Percentiles rank a stretch among this genome's conserved stretches.
Conservation (phyloP, 2,113 vertebrate genomes). For the Xiphophorus hellerii region DNA sequence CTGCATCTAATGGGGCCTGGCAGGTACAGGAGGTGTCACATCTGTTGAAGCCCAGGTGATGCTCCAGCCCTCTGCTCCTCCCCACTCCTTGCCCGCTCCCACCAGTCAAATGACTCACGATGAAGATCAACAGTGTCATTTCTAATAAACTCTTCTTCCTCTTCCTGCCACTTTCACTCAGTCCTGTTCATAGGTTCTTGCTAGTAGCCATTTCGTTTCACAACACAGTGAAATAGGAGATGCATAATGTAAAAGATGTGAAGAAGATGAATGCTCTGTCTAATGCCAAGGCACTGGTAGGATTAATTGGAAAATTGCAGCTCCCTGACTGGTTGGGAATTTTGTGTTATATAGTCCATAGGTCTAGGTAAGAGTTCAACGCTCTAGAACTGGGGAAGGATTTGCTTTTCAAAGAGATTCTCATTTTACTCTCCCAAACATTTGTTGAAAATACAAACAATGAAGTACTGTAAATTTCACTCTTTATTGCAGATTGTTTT, state of each 20-base stretch:
- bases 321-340: constrained; percentile 47
- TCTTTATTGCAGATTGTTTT: neutral
- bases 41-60: constrained; percentile 80
- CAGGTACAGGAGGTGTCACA: constrained; percentile 83
- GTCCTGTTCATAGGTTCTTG: constrained; percentile 66
- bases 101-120: constrained; percentile 77
- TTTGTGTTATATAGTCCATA: constrained; percentile 43
- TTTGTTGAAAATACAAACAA: neutral
- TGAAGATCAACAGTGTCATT: constrained; percentile 81
- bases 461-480: neutral
- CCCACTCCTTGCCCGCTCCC: constrained; percentile 40
- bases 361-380: constrained; percentile 35
- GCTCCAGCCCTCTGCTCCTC: constrained; percentile 52
- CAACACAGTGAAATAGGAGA: constrained; percentile 67
- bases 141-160: constrained; percentile 76
- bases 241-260: constrained; percentile 77
- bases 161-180: constrained; percentile 77
- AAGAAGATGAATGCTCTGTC: constrained; percentile 75
- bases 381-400: constrained; percentile 24
- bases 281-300: constrained; percentile 58
- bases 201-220: constrained; percentile 77
- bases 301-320: constrained; percentile 72
- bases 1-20: constrained; percentile 81
- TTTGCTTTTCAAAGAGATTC: neutral
- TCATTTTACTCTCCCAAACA: neutral